Conservation (phyloP, 2,113 vertebrate species). For the Oncorhynchus kisutch region DNA sequence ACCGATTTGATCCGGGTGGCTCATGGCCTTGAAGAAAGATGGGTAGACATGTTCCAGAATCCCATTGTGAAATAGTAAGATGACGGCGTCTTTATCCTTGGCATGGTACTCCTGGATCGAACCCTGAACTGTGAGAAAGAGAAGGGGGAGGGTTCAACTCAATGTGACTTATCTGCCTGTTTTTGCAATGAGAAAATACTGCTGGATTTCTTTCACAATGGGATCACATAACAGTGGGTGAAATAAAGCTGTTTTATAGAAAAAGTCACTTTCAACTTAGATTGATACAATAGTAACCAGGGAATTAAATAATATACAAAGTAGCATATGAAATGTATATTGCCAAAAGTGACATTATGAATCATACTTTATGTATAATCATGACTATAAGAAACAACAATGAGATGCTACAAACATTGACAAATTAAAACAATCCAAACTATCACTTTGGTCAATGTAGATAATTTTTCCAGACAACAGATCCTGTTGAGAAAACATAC, state of each 20-base stretch:
- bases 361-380: background rate
- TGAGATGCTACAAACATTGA: background rate
- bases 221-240: conserved; percentile 40
- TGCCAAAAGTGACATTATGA: background rate
- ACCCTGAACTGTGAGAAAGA: conserved; percentile 48
- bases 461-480: background rate
- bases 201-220: conserved; percentile 48
- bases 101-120: conserved; percentile 60
- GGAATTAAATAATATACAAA: background rate
- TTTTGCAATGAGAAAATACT: conserved; percentile 57
- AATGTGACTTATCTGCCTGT: conserved; percentile 48
- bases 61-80: conserved; percentile 59
- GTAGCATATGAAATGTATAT: no score
- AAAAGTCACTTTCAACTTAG: no score
- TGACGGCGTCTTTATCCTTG: conserved; percentile 51
- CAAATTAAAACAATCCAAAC: background rate
- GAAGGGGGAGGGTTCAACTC: conserved; percentile 13
- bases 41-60: conserved; percentile 69
- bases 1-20: conserved; percentile 67
- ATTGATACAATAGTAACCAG: background rate
- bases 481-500: background rate
- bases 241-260: conserved; percentile 6
- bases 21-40: conserved; percentile 69
- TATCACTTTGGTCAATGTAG: background rate
- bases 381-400: background rate